Percentiles rank a stretch among this genome's conserved stretches.
Conservation (phyloP, 2,888 invertebrate genomes). For the Drosophila neonasuta region DNA sequence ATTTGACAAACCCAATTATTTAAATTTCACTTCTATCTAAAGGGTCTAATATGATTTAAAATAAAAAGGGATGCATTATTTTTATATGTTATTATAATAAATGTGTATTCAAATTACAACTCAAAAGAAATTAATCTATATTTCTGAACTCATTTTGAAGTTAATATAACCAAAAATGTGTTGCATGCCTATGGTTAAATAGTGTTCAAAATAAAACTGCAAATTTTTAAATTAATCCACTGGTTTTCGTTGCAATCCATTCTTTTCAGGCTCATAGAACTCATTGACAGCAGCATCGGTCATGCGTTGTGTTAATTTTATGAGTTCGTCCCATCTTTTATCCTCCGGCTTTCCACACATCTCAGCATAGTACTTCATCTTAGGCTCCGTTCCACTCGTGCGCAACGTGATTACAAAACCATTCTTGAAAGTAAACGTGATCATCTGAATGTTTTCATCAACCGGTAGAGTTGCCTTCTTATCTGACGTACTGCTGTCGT, state of each 20-base stretch:
- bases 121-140: too few relatives aligned
- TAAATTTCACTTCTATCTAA: too few relatives aligned
- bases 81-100: too few relatives aligned
- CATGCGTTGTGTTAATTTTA: constrained; percentile 87
- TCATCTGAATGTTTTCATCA: constrained; percentile 90
- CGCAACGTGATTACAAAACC: constrained; percentile 94
- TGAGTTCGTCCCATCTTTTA: constrained; percentile 86
- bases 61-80: too few relatives aligned
- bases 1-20: too few relatives aligned
- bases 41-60: too few relatives aligned
- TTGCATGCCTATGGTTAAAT: background rate
- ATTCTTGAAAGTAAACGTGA: constrained; percentile 94
- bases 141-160: background rate
- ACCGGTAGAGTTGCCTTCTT: constrained; percentile 87
- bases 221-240: constrained; percentile 28
- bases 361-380: constrained; percentile 99
- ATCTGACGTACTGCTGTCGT: constrained; percentile 88
- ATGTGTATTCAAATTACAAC: too few relatives aligned
- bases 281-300: constrained; percentile 90
- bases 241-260: constrained; percentile 83
- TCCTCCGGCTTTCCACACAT: constrained; percentile 87
- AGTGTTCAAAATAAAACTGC: background rate
- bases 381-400: constrained; percentile 99
- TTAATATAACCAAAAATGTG: background rate
- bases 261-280: constrained; percentile 89